These are phyloP conservation scores for Lepidurus packardi DNA, from an alignment of 1,140 invertebrate genomes.

Conservation along the genomic window DNA sequence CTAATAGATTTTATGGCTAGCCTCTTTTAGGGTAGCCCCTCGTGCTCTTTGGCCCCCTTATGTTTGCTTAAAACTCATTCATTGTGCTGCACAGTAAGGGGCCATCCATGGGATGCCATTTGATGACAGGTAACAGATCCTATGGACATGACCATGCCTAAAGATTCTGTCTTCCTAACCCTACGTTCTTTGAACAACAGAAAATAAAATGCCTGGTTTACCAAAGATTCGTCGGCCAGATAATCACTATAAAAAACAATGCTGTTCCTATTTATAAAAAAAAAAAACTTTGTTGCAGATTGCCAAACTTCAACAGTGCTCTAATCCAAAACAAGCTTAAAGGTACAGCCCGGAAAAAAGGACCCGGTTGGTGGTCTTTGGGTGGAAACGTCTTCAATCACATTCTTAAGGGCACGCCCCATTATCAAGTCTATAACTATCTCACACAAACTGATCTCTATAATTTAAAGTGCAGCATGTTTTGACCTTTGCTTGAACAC, in stretches of 20 bases:
- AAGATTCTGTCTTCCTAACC: not conserved
- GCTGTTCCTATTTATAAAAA: too few relatives aligned
- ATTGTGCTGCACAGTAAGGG: not conserved
- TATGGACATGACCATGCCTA: not conserved
- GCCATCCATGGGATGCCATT: slow-evolving; percentile 18
- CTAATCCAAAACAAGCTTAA: not conserved
- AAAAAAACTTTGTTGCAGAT: too few relatives aligned
- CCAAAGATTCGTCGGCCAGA: too few relatives aligned
- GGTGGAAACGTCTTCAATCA: slow-evolving; percentile 18
- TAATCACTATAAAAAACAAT: too few relatives aligned
- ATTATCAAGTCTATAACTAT: slow-evolving; percentile 19
- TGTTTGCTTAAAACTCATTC: not conserved
- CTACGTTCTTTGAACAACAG: not conserved
- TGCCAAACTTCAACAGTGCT: too few relatives aligned
- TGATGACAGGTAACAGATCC: slow-evolving; percentile 6
- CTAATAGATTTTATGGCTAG: slow-evolving; percentile 19
- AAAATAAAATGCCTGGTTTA: too few relatives aligned
- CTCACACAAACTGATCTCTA: not conserved
- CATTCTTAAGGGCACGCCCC: not conserved
- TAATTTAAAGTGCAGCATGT: not conserved
- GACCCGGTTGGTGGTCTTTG: not conserved
- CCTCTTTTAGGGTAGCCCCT: not conserved
- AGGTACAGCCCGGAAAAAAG: not conserved
- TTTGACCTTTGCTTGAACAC: too few relatives aligned
- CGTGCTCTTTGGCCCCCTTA: not conserved